Evolutionary conservation across 2,797 vertebrate genomes (phyloP), one percentile per base, ranked within the genome.

Genomic region (Hozukius guyotensis): DNA sequence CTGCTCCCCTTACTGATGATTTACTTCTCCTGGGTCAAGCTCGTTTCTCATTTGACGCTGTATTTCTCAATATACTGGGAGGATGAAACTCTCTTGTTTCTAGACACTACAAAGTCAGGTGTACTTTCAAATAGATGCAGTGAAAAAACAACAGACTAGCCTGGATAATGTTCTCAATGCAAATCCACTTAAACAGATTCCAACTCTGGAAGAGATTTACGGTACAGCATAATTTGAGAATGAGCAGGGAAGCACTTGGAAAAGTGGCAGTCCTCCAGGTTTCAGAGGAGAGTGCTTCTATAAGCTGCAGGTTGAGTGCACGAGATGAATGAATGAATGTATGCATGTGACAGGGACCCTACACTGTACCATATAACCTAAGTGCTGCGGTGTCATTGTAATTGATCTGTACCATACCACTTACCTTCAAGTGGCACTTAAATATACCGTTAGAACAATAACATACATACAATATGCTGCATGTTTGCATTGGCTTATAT

Each of bases 231-330:
- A 68, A 42, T 63, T 46, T 82, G 78, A 86, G 46, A 83, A 69
- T 81, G 70, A 88, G 46, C 75, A 83, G 75, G 55, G 72, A 68
- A 72, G 25, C 22, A 11, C 69, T 87, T 78, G 74, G 49, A 79
- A 77, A 87, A 66, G 70, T 89, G 87, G 69, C 83, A 77, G 53
- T 59, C 29, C 6, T 82, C 84, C 84, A 77, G 46, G 22, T 83
- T 71, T 67, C 61, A n/a, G 56, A 20, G 10, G 24, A 24, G 76
- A 81, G 71, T 24, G 52, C 59, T 68, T 77, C 31, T 6, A 68
- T 32, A 55, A 77, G 38, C 78, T 1, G 18, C 69, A 65, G 38
- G 25, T 69, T 53, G 38, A 75, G 80, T 74, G 61, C 65, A 69
- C 2, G 18, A 71, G 29, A 71, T 62, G 49, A 78, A 77, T 78